phyloP scores from a whole-genome alignment of 2,113 vertebrate genomes.

The Neoarius graeffei region DNA sequence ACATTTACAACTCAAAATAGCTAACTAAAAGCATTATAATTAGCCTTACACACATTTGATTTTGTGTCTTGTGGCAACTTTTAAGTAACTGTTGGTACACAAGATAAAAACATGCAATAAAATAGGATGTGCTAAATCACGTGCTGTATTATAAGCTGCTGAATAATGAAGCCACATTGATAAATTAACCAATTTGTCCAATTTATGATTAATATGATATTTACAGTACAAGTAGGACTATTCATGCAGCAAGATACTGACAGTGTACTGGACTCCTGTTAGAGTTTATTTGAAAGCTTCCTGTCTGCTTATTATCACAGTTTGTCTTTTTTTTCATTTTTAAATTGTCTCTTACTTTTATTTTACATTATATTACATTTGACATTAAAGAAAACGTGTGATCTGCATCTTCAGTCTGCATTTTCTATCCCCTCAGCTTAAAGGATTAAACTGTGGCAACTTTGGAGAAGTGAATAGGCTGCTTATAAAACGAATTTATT shows the following conservation, averaged over 20 bases:
- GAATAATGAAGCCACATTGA: not conserved
- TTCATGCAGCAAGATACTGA: not conserved
- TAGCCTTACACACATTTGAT: not conserved
- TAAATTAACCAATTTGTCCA: not conserved
- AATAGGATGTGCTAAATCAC: not conserved
- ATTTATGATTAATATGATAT: not conserved
- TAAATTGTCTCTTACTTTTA: not conserved
- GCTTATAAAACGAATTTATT: not conserved
- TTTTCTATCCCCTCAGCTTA: not conserved
- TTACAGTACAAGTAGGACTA: not conserved
- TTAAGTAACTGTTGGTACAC: no score
- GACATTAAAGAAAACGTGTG: not conserved
- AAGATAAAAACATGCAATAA: no score
- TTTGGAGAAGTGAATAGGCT: not conserved
- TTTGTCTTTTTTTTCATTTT: not conserved
- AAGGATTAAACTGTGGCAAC: not conserved
- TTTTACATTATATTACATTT: not conserved
- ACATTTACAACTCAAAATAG: not conserved
- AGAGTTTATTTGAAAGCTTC: not conserved
- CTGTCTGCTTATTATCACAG: not conserved
- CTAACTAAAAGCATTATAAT: not conserved
- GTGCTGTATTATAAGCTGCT: not conserved
- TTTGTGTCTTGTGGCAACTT: not conserved
- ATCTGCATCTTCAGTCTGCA: not conserved
- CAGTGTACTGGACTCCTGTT: not conserved